A percentile compares a stretch with the other conserved stretches of the same genome.
Evolutionary conservation across 2,113 vertebrate genomes (phyloP).

Genomic region (Tylochromis polylepis): DNA sequence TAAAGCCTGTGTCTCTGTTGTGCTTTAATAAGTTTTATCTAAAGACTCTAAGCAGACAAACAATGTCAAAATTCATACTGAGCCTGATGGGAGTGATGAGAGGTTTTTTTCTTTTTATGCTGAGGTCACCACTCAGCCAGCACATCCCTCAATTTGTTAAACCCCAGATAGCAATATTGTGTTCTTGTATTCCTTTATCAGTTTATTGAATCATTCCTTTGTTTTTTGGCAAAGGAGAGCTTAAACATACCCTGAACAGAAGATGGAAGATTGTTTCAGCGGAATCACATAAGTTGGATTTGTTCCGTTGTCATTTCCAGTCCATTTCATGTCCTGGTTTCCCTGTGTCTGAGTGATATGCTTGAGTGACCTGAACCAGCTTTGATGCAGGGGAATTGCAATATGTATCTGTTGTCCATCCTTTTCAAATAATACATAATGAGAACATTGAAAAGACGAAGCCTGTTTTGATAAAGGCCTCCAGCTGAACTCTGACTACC

Average conservation of each 20-base stretch:
- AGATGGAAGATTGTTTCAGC: background rate
- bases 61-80: background rate
- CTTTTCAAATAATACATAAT: background rate
- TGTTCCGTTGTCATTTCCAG: background rate
- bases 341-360: background rate
- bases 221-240: background rate
- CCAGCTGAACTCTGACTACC: background rate
- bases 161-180: background rate
- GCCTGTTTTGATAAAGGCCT: background rate
- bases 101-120: background rate
- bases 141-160: background rate
- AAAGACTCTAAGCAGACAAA: slow-evolving; percentile 5
- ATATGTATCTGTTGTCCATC: background rate
- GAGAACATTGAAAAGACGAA: background rate
- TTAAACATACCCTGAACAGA: background rate
- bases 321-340: background rate
- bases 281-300: background rate
- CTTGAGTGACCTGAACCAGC: background rate
- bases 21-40: slow-evolving; percentile 47
- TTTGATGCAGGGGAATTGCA: background rate
- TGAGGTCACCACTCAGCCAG: background rate
- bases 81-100: background rate
- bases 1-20: background rate
- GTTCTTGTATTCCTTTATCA: background rate
- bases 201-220: background rate